Base-by-base conservation (phyloP, 2,797 vertebrate species). In the Hypotaenidia okinawae region DNA sequence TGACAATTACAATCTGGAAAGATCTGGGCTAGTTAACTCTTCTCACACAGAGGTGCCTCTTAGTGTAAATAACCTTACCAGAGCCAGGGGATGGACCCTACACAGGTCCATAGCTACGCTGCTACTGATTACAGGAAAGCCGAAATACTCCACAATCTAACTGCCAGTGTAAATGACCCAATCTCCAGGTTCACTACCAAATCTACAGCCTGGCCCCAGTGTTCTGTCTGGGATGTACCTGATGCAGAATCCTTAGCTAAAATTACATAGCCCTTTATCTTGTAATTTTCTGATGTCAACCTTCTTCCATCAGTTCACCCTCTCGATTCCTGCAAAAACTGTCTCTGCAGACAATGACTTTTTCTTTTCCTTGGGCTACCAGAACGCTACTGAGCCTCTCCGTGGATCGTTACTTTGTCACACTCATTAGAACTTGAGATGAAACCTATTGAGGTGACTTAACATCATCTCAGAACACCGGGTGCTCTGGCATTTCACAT, bases 401-500 rank as follows among this genome's bases (percentile, higher is more conserved):
- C 27, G 30, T 78, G 75, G 93, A 62, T 96, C 6, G 3, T 93
- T 90, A 87, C 93, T 94, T 95, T 96, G 88, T 95, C 59, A 92
- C 96, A 93, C 96, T 97, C 89, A 88, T 97, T 94, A 97, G 88
- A 93, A 92, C 93, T 83, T 62, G 89, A 95, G 94, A 97, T 91
- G 89, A 96, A 92, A 92, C 96, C 87, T 94, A 83, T 63, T 90
- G 96, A 96, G 96, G 91, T 86, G 94, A 69, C 63, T 95, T 83
- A 84, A 79, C 92, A 96, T 95, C 93, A 76, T 96, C 94, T 90
- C 41, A 1, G 81, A 67, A 58, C 87, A 90, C 87, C 94, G 72
- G 96, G 95, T 67, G 94, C 93, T 90, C 64, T 83, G 94, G 82
- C 95, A 89, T 96, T 97, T 96, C 87, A 88, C 75, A 10, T 93